A percentile compares a stretch with the other conserved stretches of the same genome.
phyloP scores from a whole-genome alignment of 2,113 vertebrate genomes.

The Turdus rufiventris region DNA sequence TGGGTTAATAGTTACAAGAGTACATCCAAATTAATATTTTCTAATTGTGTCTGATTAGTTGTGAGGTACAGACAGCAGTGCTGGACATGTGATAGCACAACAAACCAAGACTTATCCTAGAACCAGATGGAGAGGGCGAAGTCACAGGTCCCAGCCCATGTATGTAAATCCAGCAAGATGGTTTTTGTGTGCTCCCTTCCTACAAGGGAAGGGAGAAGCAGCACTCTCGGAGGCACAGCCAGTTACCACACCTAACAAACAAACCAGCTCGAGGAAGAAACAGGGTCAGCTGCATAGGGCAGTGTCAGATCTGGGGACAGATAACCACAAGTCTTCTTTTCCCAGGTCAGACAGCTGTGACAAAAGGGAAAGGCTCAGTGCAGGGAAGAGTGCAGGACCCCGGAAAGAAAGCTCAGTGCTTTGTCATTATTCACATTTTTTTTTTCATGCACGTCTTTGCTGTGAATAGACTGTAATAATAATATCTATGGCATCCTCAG shows the following conservation, averaged over 20 bases:
- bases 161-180: accelerated
- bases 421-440: neutral
- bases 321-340: neutral
- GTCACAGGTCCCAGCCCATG: neutral
- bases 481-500: neutral
- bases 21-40: neutral
- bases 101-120: neutral
- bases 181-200: neutral
- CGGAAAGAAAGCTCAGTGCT: neutral
- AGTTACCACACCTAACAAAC: neutral
- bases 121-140: neutral
- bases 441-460: neutral
- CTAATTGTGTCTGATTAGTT: neutral
- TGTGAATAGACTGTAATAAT: neutral
- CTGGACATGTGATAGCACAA: neutral
- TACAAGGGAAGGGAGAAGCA: neutral
- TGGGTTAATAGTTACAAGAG: neutral
- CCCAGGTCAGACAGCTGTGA: neutral
- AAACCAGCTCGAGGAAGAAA: neutral
- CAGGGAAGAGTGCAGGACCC: neutral
- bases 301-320: neutral
- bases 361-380: neutral
- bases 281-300: neutral
- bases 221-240: neutral
- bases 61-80: neutral